Conservation (phyloP, 2,113 vertebrate species). For the Thalassoma bifasciatum region DNA sequence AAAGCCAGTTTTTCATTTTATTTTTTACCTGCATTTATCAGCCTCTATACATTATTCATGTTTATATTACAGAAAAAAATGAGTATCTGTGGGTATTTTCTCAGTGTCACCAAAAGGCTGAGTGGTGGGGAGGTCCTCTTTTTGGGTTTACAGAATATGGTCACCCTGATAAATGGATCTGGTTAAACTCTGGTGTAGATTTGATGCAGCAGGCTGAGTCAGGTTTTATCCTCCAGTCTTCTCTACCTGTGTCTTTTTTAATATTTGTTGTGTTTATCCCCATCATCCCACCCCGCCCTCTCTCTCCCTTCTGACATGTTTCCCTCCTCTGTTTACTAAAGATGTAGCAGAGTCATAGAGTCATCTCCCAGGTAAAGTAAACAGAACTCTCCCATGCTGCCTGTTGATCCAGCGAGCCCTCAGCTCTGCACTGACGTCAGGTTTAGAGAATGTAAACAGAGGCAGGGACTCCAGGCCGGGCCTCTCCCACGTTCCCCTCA, state of each 20-base stretch:
- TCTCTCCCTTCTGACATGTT: not conserved
- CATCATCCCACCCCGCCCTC: not conserved
- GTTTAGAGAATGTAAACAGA: conserved; percentile 78
- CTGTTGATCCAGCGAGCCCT: conserved; percentile 62
- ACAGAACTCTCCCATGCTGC: conserved; percentile 62
- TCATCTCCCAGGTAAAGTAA: conserved; percentile 65
- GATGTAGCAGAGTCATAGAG: conserved; percentile 47
- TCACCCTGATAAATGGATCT: no score
- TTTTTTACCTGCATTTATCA: no score
- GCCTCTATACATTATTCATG: no score
- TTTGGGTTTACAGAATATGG: no score
- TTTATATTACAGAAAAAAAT: no score
- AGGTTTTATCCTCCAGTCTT: not conserved
- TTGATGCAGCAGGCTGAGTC: no score
- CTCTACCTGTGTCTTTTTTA: not conserved
- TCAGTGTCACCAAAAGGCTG: no score
- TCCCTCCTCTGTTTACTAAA: conserved; percentile 44
- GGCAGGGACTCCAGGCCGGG: conserved; percentile 66
- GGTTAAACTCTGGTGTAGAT: no score
- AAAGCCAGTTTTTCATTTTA: no score
- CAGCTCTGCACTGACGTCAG: conserved; percentile 75
- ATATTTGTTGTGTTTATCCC: not conserved
- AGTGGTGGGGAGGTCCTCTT: no score
- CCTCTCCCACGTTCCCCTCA: conserved; percentile 65
- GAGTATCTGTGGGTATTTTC: no score